Evolutionary conservation across 2,888 invertebrate species (phyloP).

Genomic region (Cheilosia vulpina): DNA sequence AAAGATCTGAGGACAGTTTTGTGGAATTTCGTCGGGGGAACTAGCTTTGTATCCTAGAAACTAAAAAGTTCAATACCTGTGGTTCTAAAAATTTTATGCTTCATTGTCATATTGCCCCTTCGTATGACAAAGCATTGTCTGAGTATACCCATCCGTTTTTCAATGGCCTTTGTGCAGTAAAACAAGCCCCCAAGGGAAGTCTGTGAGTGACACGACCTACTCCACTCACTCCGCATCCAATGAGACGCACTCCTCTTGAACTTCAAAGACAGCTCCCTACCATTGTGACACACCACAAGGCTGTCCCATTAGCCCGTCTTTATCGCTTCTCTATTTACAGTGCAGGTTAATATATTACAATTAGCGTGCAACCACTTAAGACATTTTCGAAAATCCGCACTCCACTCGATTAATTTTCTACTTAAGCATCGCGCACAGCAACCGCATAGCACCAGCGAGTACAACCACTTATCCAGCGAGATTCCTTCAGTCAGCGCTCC

Average conservation of each 20-base stretch:
- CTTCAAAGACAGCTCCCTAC: not conserved
- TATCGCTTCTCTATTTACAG: slow-evolving; percentile 12
- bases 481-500: slow-evolving; percentile 51
- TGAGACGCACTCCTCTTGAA: not conserved
- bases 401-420: slow-evolving; percentile 65
- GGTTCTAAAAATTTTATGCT: no score
- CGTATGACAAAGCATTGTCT: no score
- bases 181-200: no score
- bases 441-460: slow-evolving; percentile 5
- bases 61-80: no score
- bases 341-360: slow-evolving; percentile 55
- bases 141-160: no score
- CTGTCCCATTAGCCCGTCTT: slow-evolving; percentile 21
- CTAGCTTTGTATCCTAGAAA: no score
- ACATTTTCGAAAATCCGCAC: slow-evolving; percentile 53
- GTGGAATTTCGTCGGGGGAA: no score
- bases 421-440: slow-evolving; percentile 35
- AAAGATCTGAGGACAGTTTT: no score
- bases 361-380: slow-evolving; percentile 59
- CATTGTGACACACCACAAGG: slow-evolving; percentile 22
- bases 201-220: no score
- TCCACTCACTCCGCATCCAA: not conserved
- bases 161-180: no score
- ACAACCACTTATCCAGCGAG: slow-evolving; percentile 34
- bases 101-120: no score